Percentiles rank a stretch among this genome's conserved stretches.
Conservation (phyloP, 2,113 vertebrate genomes). For the Macrotis lagotis region DNA sequence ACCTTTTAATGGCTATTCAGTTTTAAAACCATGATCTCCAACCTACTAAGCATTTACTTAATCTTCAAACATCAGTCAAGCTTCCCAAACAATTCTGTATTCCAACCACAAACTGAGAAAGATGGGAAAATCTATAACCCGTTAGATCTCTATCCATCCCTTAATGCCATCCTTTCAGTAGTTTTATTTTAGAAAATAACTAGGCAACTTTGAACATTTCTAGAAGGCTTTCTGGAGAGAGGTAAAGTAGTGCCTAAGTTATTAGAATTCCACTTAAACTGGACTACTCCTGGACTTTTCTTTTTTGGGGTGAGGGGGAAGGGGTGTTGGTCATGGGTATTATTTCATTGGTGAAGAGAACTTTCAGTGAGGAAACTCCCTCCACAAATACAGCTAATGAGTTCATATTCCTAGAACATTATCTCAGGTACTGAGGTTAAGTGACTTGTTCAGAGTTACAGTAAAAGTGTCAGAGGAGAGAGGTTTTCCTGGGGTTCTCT, state of each 20-base stretch:
- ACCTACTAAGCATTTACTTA: background rate
- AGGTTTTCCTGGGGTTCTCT: background rate
- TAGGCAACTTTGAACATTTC: background rate
- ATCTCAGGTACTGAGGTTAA: background rate
- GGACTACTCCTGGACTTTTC: background rate
- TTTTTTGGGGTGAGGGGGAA: background rate
- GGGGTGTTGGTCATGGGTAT: background rate
- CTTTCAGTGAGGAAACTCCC: background rate
- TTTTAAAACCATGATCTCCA: background rate
- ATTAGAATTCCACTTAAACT: background rate
- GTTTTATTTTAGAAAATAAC: background rate
- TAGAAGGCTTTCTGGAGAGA: background rate
- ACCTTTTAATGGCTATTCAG: background rate
- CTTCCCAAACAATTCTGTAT: background rate
- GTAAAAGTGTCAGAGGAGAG: background rate
- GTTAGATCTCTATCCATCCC: background rate
- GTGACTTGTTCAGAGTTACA: background rate
- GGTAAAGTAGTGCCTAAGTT: background rate
- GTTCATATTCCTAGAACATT: background rate
- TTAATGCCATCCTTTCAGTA: background rate
- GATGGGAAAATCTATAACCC: background rate
- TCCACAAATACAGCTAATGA: background rate
- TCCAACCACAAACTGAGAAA: background rate
- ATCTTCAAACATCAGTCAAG: background rate
- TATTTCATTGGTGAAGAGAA: background rate